Evolutionary conservation across 53 echinoderm and acorn worm genomes (phyloP), one percentile per base, ranked within the genome.

Genomic region (Zoroaster sp.): DNA sequence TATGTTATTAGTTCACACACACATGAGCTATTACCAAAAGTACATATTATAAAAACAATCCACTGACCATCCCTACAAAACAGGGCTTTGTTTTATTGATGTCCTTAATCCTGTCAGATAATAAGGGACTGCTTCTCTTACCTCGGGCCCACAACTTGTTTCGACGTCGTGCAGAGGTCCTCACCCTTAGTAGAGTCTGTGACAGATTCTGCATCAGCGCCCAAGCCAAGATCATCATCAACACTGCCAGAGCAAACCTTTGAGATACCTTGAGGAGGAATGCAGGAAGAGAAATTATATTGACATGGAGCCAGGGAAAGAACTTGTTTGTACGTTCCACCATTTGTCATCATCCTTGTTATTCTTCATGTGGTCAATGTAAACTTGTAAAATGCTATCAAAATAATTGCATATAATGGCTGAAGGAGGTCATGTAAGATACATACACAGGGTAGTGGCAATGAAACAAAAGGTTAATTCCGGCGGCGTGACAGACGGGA

Each of bases 181-280:
- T 74, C 74, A 43, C 33, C 75, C 59, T 74, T 40, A 63, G 1
- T 35, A 32, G 74, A 44, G 21, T 73, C 87, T 14, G 59, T 63
- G 63, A 88, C 77, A 18, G 76, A 88, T 17, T 34, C 45, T 0
- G 88, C 88, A 67, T 88, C 88, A 7, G 88, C 88, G 14, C 88
- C 88, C 14, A 88, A 47, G 10, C 88, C 77, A n/a, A 88, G 77
- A 77, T 88, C 88, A 55, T 88, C 88, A 18, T 76, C 88, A 13
- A 59, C 35, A 18, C 87, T 86, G 4, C 51, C 25, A 11, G 63
- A 31, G 10, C 14, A 6, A 14, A n/a, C 32, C 87, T 74, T 74
- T 7, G 75, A 9, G 33, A 20, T 5, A 37, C 74, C 74, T 87
- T 4, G n/a, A 69, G 20, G 18, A 32, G 69, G 45, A 42, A 45